Base-by-base conservation (phyloP, 1,140 invertebrate species). In the Chrysoperla carnea region DNA sequence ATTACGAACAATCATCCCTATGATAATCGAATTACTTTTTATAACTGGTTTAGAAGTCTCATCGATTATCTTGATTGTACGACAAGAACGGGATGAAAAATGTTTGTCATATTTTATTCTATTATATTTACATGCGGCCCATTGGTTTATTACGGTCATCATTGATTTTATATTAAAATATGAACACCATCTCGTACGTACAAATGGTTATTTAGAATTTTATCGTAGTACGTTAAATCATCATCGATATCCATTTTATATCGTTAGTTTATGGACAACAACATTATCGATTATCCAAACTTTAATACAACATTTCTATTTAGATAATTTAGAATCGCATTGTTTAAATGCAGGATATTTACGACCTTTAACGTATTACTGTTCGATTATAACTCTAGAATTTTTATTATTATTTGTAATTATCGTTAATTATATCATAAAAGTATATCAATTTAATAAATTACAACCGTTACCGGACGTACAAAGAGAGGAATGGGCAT, bases 61-160 rank as follows among this genome's bases (percentile, higher is more conserved):
- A 40, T 73, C 73, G 14, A 71, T 78, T 37, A 52, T 68, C 28
- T 66, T 75, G 49, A 63, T 72, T 6, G 59, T 61, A 1, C 29
- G 61, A 2, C 73, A 69, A 64, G 67, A 69, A 4, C 61, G 70
- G 46, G 63, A 69, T 41, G 62, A 60, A 44, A 71, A 69, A 56
- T 78, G 75, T 44, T 63, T 72, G 46, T 72, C 75, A 29, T 78
- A 78, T 50, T 78, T 77, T 54, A 67, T 75, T 48, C 68, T 75
- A 51, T 61, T 77, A 11, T 77, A 78, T 52, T 58, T 74, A 35
- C 71, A 77, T 40, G 70, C 70, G 39, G 61, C 56, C 17, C 73
- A 73, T 47, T 78, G 75, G 75, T 51, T 75, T 28, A 50, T 75
- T 41, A 69, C 75, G 36, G 65, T 73, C 68, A 40, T 74, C 11